Evolutionary conservation across 2,797 vertebrate genomes (phyloP).

Genomic region (Chiloscyllium punctatum): DNA sequence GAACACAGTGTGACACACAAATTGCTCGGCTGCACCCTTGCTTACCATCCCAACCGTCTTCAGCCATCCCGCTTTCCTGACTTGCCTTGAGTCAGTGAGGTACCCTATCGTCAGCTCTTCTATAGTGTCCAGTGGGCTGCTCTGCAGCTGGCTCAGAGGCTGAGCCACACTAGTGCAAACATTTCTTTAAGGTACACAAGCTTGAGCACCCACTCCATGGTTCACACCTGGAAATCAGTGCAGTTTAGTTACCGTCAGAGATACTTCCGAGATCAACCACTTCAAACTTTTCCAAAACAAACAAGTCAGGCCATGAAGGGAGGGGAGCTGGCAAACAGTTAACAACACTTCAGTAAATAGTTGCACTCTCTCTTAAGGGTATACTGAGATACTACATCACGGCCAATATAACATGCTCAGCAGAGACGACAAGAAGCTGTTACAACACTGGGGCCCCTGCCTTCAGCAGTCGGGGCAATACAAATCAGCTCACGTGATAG

Average conservation of each 20-base stretch:
- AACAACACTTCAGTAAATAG: not conserved
- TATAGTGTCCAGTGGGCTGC: not conserved
- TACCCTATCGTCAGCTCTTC: not conserved
- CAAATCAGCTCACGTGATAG: constrained; percentile 32
- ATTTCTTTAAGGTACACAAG: not conserved
- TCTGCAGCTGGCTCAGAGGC: not conserved
- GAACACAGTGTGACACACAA: constrained; percentile 10
- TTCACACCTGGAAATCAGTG: not conserved
- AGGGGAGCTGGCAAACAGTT: not conserved
- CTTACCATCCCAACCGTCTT: constrained; percentile 7
- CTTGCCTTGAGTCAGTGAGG: constrained; percentile 1
- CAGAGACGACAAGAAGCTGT: constrained; percentile 26
- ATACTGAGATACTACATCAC: not conserved
- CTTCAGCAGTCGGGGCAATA: not conserved
- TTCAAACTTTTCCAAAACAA: constrained; percentile 26
- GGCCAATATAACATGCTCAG: not conserved
- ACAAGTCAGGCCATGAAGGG: not conserved
- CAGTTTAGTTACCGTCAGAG: not conserved
- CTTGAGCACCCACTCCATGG: not conserved
- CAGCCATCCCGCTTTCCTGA: constrained; percentile 16
- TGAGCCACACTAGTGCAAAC: not conserved
- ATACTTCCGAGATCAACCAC: not conserved
- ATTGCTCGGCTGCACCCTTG: not conserved
- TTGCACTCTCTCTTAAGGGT: not conserved
- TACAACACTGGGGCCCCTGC: not conserved